Evolutionary conservation across 2,888 invertebrate genomes (phyloP).

Genomic region (Eristalinus aeneus): DNA sequence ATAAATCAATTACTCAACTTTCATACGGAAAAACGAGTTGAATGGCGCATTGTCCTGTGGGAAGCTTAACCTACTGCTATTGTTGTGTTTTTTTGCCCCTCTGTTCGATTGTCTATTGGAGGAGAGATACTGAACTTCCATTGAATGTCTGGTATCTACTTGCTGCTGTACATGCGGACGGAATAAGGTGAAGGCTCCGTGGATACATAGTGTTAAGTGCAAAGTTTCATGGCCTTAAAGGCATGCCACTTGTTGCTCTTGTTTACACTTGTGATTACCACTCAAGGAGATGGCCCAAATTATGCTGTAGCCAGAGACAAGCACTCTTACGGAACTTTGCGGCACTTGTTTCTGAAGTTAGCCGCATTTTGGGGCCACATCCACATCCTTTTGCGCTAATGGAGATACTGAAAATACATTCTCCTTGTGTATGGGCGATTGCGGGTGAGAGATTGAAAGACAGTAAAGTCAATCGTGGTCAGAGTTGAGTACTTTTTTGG

Average conservation of each 20-base stretch:
- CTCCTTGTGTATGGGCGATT: no score
- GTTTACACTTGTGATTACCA: background rate
- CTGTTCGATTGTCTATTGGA: background rate
- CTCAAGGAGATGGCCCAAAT: background rate
- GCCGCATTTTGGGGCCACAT: background rate
- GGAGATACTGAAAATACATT: no score
- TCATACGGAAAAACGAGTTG: background rate
- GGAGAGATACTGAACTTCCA: no score
- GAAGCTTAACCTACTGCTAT: background rate
- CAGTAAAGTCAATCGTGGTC: no score
- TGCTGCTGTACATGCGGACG: background rate
- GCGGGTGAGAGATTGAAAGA: no score
- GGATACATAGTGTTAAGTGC: background rate
- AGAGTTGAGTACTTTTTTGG: no score
- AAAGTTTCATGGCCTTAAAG: background rate
- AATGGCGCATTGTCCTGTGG: background rate
- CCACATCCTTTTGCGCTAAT: no score
- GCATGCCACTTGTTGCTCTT: background rate
- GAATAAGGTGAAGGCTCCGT: background rate
- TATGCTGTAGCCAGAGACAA: background rate
- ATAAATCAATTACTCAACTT: background rate
- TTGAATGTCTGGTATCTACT: background rate
- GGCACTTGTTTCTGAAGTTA: background rate
- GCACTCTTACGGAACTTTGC: background rate
- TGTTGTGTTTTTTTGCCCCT: background rate